Base-by-base conservation (phyloP, 2,888 invertebrate genomes). In the Sphaerophoria taeniata region DNA sequence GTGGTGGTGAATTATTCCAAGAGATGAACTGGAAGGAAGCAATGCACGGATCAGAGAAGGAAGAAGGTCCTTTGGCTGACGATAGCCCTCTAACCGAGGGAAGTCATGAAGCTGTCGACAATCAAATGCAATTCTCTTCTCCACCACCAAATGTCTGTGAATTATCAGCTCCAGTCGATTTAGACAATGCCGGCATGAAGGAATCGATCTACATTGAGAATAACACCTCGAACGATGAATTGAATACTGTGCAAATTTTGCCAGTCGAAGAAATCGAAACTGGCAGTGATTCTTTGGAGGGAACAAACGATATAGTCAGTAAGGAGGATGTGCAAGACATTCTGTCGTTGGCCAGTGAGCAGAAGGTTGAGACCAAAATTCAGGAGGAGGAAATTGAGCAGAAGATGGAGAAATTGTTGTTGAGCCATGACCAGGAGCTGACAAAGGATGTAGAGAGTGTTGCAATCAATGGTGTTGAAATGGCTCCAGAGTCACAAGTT, bases 161-260 rank as follows among this genome's bases (percentile, higher is more conserved):
- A 24, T 80, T 86, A 31, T 39, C 87, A 3, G 86, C 87, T 56
- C 67, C 73, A 7, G 36, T 79, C n/a, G 86, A 74, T 51, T 63
- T 87, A 31, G 83, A 84, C 4, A 86, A 87, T 14, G 89, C 89
- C 55, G 88, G 90, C 4, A 90, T 90, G 90, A 90, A 90, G 39
- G 87, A 89, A 33, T 91, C 91, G 2, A 88, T 91, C 12, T 91
- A 91, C 79, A 88, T 88, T 14, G 88, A 89, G 3, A 88, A 84
- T 11, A 77, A 80, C 33, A 75, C 70, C n/a, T 74, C 72, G 45
- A 84, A 72, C 36, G 78, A 87, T 55, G 90, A 92, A 24, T 87
- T 92, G 6, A 92, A 92, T 78, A 89, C 90, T 0, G 91, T 92
- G 12, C 92, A 92, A 77, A 87, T 88, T 3, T 79, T 92, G 45